phyloP scores from a whole-genome alignment of 2,113 vertebrate genomes.

The Callochromis pleurospilus region DNA sequence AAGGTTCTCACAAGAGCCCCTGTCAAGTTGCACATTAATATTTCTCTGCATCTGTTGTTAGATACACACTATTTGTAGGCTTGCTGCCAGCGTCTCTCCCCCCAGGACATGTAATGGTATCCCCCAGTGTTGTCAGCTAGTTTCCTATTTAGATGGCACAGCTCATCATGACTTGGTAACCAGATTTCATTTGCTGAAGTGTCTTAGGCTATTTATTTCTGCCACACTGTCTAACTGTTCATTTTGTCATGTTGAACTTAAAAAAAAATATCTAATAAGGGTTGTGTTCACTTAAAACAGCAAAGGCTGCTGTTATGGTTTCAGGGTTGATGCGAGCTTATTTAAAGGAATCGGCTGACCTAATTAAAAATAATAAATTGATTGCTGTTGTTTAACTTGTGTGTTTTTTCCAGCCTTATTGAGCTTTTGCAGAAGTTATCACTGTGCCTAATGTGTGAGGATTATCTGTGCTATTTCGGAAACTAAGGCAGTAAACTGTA shows the following conservation, averaged over 20 bases:
- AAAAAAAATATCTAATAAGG: background rate
- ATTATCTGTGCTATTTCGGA: background rate
- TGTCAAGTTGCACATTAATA: background rate
- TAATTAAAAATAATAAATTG: background rate
- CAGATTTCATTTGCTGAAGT: background rate
- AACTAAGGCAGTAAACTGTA: background rate
- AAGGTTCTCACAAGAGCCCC: background rate
- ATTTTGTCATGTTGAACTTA: background rate
- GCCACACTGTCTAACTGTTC: background rate
- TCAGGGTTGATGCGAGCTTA: background rate
- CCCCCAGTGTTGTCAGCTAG: background rate
- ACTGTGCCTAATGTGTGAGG: background rate
- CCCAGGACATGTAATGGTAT: background rate
- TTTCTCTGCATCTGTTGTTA: background rate
- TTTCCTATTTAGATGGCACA: background rate
- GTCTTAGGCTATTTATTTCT: background rate
- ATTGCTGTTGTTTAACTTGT: background rate
- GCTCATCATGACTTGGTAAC: background rate
- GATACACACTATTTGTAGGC: background rate
- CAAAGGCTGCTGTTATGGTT: background rate
- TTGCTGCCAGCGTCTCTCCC: background rate
- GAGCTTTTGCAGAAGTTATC: background rate
- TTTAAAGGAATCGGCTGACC: background rate
- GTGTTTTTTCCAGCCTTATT: background rate
- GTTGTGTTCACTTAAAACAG: background rate